phyloP scores from a whole-genome alignment of 1,140 invertebrate genomes.

The Drosophila nigrodunni region DNA sequence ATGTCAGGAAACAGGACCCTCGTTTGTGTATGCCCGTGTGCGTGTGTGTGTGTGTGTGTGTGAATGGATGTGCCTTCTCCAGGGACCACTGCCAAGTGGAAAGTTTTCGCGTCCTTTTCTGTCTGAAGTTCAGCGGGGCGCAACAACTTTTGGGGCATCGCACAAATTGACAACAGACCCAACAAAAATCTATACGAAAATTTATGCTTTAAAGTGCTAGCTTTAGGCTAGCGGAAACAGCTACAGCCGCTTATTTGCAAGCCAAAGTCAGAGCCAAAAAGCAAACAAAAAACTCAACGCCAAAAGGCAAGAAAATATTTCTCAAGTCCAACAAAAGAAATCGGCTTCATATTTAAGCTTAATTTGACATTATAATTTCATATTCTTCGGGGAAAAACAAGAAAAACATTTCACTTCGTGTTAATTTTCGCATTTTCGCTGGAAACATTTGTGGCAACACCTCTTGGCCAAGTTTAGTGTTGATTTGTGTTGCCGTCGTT shows the following conservation, averaged over 20 bases:
- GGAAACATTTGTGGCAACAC: slow-evolving; percentile 11
- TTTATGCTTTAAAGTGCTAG: slow-evolving; percentile 38
- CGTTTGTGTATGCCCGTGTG: slow-evolving; percentile 36
- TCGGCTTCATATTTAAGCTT: not conserved
- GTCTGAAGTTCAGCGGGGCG: slow-evolving; percentile 69
- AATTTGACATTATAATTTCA: not conserved
- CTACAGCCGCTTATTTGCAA: not conserved
- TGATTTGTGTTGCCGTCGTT: slow-evolving; percentile 46
- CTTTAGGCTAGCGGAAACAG: slow-evolving; percentile 23
- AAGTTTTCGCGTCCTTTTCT: slow-evolving; percentile 68
- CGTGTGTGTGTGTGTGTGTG: slow-evolving; percentile 36
- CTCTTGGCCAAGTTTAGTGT: slow-evolving; percentile 7
- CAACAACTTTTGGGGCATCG: slow-evolving; percentile 65
- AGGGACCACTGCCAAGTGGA: slow-evolving; percentile 64
- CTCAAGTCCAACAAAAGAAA: not conserved
- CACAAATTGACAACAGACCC: slow-evolving; percentile 55
- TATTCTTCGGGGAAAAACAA: not conserved
- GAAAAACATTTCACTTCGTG: not conserved
- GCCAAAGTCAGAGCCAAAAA: not conserved
- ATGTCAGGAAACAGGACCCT: slow-evolving; percentile 28
- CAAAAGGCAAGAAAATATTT: slow-evolving; percentile 24
- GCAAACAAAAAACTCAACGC: slow-evolving; percentile 32
- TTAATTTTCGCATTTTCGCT: not conserved
- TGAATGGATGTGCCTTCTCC: slow-evolving; percentile 23
- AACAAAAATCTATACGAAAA: slow-evolving; percentile 50